Base-by-base conservation (phyloP, 2,113 vertebrate species). In the Hypanus sabinus region DNA sequence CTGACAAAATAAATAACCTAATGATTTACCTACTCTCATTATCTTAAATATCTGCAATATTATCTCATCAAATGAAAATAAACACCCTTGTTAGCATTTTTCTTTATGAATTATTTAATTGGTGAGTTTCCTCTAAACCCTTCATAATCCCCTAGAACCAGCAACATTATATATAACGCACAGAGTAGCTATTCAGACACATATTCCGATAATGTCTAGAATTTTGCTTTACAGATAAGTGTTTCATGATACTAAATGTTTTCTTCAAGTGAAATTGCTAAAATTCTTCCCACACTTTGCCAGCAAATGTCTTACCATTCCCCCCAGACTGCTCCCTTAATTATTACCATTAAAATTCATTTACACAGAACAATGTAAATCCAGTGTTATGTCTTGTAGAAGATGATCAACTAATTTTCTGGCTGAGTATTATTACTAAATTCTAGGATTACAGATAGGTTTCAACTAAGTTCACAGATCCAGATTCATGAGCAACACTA, bases 331-430 rank as follows among this genome's bases (percentile, higher is more conserved):
- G 27, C 83, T 6, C 57, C 12, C 57, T 70, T 30, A 88, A 88
- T 88, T 60, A 88, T n/a, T 27, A 12, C 83, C 83, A 88, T 62
- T 88, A 88, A 88, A 88, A 88, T n/a, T 46, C 57, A 88, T 60
- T 55, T 62, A 24, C 57, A 22, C 18, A 24, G 27, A 3, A 22
- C 27, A 27, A 62, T 60, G 55, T 55, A 88, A 27, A 88, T 88
- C 55, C 27, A 60, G 83, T 62, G 83, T 12, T n/a, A 24, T 57
- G 27, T 88, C 83, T 88, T 88, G 27, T 24, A 16, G 14, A 62
- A 5, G 5, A n/a, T 88, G 1, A 88, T 62, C 83, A 88, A 30
- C 30, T 57, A n/a, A 1, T 57, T 88, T 62, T n/a, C 57, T 12
- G 12, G 81, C 3, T 85, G 81, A 20, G 5, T 27, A 46, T 46